phyloP scores from a whole-genome alignment of 1,140 invertebrate species.

The Drosophila malerkotliana region DNA sequence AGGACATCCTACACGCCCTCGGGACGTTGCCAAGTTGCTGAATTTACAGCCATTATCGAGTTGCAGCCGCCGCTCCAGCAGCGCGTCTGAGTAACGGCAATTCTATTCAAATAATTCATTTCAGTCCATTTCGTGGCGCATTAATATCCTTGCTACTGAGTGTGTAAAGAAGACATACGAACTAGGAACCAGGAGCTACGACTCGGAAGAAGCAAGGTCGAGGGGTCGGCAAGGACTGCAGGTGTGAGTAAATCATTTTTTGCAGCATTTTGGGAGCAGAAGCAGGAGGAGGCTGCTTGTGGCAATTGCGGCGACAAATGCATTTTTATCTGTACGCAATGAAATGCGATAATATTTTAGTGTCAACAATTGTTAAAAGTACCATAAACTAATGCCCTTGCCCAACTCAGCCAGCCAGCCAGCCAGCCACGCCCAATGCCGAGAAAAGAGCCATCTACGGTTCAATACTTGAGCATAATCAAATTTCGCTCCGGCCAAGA shows the following conservation, averaged over 20 bases:
- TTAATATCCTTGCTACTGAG: slow-evolving; percentile 78
- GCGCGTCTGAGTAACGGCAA: slow-evolving; percentile 63
- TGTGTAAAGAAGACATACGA: slow-evolving; percentile 81
- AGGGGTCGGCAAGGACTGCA: slow-evolving; percentile 28
- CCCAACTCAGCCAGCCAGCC: slow-evolving; percentile 1
- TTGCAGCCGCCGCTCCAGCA: slow-evolving; percentile 51
- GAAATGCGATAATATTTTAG: slow-evolving; percentile 84
- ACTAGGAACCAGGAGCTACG: slow-evolving; percentile 30
- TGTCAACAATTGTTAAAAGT: slow-evolving; percentile 84
- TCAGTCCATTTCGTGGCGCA: slow-evolving; percentile 81
- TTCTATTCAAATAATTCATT: slow-evolving; percentile 84
- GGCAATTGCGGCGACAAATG: slow-evolving; percentile 81
- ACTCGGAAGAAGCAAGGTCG: neutral
- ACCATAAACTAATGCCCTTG: slow-evolving; percentile 80
- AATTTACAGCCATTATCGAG: slow-evolving; percentile 81
- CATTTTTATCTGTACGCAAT: slow-evolving; percentile 83
- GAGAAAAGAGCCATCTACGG: slow-evolving; percentile 65
- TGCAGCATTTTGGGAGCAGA: slow-evolving; percentile 24
- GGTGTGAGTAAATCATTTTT: slow-evolving; percentile 80
- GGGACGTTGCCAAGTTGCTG: slow-evolving; percentile 46
- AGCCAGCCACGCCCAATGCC: slow-evolving; percentile 28
- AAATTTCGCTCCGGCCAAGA: slow-evolving; percentile 70
- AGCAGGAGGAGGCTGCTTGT: slow-evolving; percentile 40
- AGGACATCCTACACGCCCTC: slow-evolving; percentile 25
- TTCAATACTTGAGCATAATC: slow-evolving; percentile 81